These are phyloP conservation scores for Mus musculus DNA, from an alignment of 2,113 vertebrate species.

Conservation along the genomic window DNA sequence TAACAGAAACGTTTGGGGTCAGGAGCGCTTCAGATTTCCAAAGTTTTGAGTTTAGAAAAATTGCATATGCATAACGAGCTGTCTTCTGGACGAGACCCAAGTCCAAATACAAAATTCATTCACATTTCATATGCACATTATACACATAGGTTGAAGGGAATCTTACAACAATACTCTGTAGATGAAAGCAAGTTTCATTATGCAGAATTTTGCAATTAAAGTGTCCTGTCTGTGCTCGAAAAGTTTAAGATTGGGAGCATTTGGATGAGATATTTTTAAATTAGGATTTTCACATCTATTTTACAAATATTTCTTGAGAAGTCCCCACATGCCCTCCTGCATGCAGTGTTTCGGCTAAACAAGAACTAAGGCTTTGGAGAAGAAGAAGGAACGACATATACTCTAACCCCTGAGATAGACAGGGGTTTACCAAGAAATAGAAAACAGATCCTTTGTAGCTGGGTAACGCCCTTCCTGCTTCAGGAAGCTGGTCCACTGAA, in stretches of 20 bases:
- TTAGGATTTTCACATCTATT: not conserved
- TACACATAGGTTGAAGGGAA: not conserved
- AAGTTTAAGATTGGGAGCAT: not conserved
- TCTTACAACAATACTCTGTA: not conserved
- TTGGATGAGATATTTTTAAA: not conserved
- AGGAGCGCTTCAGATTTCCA: not conserved
- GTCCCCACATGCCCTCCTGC: not conserved
- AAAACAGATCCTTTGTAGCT: not conserved
- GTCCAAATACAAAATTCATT: not conserved
- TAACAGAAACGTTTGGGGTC: not conserved
- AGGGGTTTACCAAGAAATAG: not conserved
- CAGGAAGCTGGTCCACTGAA: not conserved
- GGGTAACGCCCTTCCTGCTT: not conserved
- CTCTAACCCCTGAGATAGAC: not conserved
- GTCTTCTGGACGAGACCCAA: not conserved
- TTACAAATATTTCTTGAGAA: not conserved
- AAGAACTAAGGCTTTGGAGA: slow-evolving; percentile 1
- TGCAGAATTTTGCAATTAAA: not conserved
- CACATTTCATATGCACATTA: not conserved
- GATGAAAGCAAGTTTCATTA: not conserved
- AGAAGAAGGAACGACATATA: not conserved
- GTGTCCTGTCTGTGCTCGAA: not conserved
- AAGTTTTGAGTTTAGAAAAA: not conserved
- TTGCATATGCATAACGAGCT: not conserved
- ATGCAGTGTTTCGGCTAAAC: not conserved